Base-by-base conservation (phyloP, 2,797 vertebrate species). In the Brachyalestes nurse region DNA sequence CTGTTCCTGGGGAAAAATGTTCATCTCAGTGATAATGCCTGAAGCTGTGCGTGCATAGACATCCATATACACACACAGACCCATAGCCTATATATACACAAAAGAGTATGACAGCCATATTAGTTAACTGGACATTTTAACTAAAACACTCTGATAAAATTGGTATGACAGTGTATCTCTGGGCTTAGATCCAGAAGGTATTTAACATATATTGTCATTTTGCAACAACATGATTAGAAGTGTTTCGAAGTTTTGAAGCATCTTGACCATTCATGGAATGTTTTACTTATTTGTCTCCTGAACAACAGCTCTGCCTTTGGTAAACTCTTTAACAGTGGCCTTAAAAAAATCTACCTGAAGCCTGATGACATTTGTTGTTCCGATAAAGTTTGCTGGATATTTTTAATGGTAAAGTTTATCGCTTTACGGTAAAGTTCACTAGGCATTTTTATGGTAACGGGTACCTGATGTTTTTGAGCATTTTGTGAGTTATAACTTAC, bases 391-490 rank as follows among this genome's bases (percentile, higher is more conserved):
- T 70, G 45, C 65, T 19, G 47, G 66, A 47, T 12, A 19, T 51
- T 49, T 70, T 51, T 69, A 12, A 69, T 23, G 42, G 8, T 74
- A 19, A 61, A 74, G 58, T 61, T 74, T 38, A 16, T 53, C 16
- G 14, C 17, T 49, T 75, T 75, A 55, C 19, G 1, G 64, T 65
- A 66, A 69, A 28, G 38, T 58, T 40, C 66, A 40, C 47, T 16
- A 58, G 71, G 62, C 19, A 0, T 40, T 23, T 51, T 49, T 79
- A 79, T 69, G 12, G 72, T 79, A 84, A 86, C 75, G 55, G 86
- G 77, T 80, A 87, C 84, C 84, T 79, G 83, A 88, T 87, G 86
- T 90, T 92, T 92, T 92, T 87, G 90, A 89, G 86, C 69, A 81
- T 82, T 88, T 83, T 82, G 79, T 88, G 86, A 91, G 85, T 88